phyloP scores from a whole-genome alignment of 2,797 vertebrate species.

The Phalanger gymnotis region DNA sequence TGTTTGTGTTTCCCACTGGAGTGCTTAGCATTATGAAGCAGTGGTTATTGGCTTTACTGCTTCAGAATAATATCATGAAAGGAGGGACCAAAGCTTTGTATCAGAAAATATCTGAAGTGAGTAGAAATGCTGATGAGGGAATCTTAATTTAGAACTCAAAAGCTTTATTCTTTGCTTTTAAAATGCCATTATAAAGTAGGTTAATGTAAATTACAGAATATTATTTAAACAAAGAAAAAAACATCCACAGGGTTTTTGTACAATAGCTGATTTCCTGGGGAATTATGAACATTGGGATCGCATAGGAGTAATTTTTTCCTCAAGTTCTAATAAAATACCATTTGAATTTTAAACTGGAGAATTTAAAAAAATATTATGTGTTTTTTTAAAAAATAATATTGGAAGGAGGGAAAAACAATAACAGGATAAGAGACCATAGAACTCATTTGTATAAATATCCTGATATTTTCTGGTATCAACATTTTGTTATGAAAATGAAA shows the following conservation, averaged over 20 bases:
- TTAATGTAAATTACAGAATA: conserved; percentile 84
- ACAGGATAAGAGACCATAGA: conserved; percentile 19
- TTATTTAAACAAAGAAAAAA: conserved; percentile 86
- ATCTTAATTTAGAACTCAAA: conserved; percentile 82
- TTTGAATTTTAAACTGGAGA: conserved; percentile 45
- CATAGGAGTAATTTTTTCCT: conserved; percentile 56
- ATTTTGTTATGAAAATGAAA: conserved; percentile 31
- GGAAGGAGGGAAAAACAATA: conserved; percentile 35
- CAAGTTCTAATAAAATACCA: conserved; percentile 60
- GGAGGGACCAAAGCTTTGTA: conserved; percentile 76
- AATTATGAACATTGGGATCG: conserved; percentile 70
- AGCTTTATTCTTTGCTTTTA: conserved; percentile 78
- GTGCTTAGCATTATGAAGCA: conserved; percentile 82
- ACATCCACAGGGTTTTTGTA: conserved; percentile 80
- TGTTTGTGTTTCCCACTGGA: conserved; percentile 86
- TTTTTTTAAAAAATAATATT: conserved; percentile 17
- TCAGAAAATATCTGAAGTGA: conserved; percentile 75
- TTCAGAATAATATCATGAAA: conserved; percentile 76
- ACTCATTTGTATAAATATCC: conserved; percentile 44
- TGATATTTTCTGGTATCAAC: conserved; percentile 26
- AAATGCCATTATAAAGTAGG: conserved; percentile 80
- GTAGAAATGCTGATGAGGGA: conserved; percentile 79
- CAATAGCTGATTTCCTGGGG: conserved; percentile 69
- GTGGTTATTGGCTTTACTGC: conserved; percentile 80
- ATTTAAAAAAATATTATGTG: conserved; percentile 49